These are phyloP conservation scores for Drosophila leonis DNA, from an alignment of 2,888 invertebrate species.

Conservation along the genomic window DNA sequence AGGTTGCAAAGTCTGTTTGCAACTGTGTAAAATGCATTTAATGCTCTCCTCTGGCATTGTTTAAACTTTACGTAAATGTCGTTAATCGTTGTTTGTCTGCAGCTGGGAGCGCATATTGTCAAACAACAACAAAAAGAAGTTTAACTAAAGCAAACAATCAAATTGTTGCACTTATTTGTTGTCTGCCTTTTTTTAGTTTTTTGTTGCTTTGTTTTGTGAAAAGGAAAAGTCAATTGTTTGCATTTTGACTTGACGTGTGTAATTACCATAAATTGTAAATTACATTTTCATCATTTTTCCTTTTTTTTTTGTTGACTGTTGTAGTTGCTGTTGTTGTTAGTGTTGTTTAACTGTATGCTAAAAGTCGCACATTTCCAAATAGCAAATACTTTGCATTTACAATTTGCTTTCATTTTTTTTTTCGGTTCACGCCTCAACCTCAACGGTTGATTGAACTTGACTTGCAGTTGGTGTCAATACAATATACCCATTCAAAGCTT, in stretches of 20 bases:
- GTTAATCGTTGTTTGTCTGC: conserved; percentile 59
- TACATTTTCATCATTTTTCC: conserved; percentile 61
- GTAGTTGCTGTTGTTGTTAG: neutral
- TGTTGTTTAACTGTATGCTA: conserved; percentile 49
- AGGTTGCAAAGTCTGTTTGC: conserved; percentile 9
- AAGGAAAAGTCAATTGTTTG: conserved; percentile 78
- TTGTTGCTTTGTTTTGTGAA: conserved; percentile 23
- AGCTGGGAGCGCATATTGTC: conserved; percentile 24
- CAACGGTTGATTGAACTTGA: conserved; percentile 77
- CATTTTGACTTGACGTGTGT: conserved; percentile 61
- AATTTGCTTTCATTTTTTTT: conserved; percentile 63
- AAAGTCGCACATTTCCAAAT: conserved; percentile 77
- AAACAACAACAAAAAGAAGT: conserved; percentile 15
- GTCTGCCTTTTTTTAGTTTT: conserved; percentile 13
- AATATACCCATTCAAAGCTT: neutral
- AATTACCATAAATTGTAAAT: conserved; percentile 78
- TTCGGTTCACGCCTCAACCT: conserved; percentile 75
- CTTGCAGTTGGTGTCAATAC: neutral
- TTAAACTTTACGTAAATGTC: conserved; percentile 77
- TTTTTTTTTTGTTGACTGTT: conserved; percentile 16
- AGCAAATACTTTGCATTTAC: conserved; percentile 69
- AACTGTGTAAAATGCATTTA: conserved; percentile 55
- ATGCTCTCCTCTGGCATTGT: conserved; percentile 49
- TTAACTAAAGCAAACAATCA: conserved; percentile 59
- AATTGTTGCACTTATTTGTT: conserved; percentile 47